Percentiles rank a stretch among this genome's conserved stretches.
These are phyloP conservation scores for Semaprochilodus insignis DNA, from an alignment of 2,797 vertebrate genomes.

Conservation along the genomic window DNA sequence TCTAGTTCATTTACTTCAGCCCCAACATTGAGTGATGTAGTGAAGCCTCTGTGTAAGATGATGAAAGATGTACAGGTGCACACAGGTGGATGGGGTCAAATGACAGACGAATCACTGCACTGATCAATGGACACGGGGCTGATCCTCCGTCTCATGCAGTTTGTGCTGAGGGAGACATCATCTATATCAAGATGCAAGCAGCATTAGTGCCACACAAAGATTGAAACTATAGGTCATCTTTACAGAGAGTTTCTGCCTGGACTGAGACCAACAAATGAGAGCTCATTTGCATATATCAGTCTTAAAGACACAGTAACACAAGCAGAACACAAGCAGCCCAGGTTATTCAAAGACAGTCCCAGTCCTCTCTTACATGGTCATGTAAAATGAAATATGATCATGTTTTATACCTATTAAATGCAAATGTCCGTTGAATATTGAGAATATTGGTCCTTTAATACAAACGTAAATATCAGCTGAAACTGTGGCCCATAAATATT, in stretches of 20 bases:
- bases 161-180: neutral
- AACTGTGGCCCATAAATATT: neutral
- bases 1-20: conserved; percentile 2
- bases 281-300: neutral
- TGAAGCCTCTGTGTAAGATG: neutral
- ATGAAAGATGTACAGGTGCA: neutral
- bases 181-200: no score
- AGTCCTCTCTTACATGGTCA: no score
- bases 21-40: neutral
- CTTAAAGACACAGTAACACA: neutral
- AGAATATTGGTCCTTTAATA: neutral
- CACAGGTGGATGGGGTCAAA: neutral
- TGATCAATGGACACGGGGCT: neutral
- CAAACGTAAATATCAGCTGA: neutral
- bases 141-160: neutral
- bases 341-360: no score
- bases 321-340: neutral
- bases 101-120: neutral
- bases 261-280: no score
- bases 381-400: no score
- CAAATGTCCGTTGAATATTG: neutral
- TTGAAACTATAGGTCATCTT: no score
- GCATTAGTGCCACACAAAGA: no score
- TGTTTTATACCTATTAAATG: neutral
- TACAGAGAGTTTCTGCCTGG: no score